Conservation (phyloP, 2,888 invertebrate species). For the Sphaerophoria taeniata region DNA sequence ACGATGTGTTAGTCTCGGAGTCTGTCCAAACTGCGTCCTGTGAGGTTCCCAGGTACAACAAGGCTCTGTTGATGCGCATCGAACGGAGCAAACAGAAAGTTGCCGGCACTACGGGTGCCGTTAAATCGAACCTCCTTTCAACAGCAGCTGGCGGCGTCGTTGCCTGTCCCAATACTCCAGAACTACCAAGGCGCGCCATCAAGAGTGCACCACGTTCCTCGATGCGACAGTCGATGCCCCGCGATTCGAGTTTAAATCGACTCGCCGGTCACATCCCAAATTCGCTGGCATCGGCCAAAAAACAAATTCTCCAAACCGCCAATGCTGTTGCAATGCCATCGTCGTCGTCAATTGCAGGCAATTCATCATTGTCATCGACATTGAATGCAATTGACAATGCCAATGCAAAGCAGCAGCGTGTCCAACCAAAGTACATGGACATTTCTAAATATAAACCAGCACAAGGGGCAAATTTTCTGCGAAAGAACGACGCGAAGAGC, state of each 20-base stretch:
- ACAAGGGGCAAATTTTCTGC: conserved; percentile 83
- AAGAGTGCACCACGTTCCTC: conserved; percentile 78
- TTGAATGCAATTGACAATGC: conserved; percentile 19
- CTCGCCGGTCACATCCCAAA: conserved; percentile 81
- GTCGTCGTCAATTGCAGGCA: conserved; percentile 44
- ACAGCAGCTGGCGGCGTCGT: conserved; percentile 79
- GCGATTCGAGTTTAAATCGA: conserved; percentile 82
- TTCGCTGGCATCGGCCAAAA: conserved; percentile 82
- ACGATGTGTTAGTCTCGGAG: conserved; percentile 74
- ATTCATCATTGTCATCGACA: conserved; percentile 29
- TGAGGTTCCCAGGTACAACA: conserved; percentile 85
- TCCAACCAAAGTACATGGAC: conserved; percentile 85
- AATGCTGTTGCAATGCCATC: conserved; percentile 68
- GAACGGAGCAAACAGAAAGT: conserved; percentile 82
- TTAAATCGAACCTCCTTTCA: conserved; percentile 54
- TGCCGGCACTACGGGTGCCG: conserved; percentile 75
- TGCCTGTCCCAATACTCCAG: conserved; percentile 85
- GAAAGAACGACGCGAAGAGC: conserved; percentile 85
- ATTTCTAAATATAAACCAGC: conserved; percentile 86
- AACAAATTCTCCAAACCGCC: conserved; percentile 81
- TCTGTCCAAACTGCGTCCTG: conserved; percentile 27
- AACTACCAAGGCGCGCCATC: conserved; percentile 83
- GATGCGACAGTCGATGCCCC: conserved; percentile 82
- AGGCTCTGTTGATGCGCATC: conserved; percentile 87
- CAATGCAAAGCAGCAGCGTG: conserved; percentile 76